Evolutionary conservation across 2,888 invertebrate species (phyloP).

Genomic region (Lathronympha strigana): DNA sequence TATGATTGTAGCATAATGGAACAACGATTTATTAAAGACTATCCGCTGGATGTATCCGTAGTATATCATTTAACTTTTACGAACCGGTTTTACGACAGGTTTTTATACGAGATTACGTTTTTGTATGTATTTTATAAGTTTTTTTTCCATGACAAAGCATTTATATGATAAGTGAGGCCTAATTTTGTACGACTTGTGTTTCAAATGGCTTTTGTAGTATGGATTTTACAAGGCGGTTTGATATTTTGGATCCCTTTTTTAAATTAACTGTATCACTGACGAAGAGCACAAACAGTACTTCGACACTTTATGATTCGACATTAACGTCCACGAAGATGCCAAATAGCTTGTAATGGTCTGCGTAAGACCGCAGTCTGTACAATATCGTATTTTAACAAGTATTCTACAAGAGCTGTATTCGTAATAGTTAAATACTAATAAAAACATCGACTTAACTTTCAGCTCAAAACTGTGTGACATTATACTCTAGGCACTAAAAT

Average conservation of each 20-base stretch:
- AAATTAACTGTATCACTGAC: conserved; percentile 27
- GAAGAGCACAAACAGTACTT: conserved; percentile 61
- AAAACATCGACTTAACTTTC: conserved; percentile 48
- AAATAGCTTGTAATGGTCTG: conserved; percentile 76
- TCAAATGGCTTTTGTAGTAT: conserved; percentile 56
- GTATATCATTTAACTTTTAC: conserved; percentile 25
- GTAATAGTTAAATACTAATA: conserved; percentile 50
- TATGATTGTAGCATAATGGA: conserved; percentile 64
- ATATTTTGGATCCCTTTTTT: conserved; percentile 48
- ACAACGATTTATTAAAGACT: conserved; percentile 79
- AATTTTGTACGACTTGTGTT: conserved; percentile 69
- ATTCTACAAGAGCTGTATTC: conserved; percentile 54
- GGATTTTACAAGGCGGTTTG: conserved; percentile 57
- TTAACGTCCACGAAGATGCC: conserved; percentile 81
- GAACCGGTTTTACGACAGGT: conserved; percentile 30
- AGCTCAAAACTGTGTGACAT: conserved; percentile 68
- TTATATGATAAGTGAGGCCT: conserved; percentile 78
- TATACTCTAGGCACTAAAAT: conserved; percentile 54
- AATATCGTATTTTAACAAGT: conserved; percentile 55
- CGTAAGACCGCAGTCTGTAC: conserved; percentile 55
- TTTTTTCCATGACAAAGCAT: conserved; percentile 78
- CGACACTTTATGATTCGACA: conserved; percentile 65
- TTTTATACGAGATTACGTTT: conserved; percentile 59
- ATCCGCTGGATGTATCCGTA: conserved; percentile 51
- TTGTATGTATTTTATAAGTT: conserved; percentile 67